A percentile compares a stretch with the other conserved stretches of the same genome.
Evolutionary conservation across 1,140 invertebrate species (phyloP).

Genomic region (Atta cephalotes): DNA sequence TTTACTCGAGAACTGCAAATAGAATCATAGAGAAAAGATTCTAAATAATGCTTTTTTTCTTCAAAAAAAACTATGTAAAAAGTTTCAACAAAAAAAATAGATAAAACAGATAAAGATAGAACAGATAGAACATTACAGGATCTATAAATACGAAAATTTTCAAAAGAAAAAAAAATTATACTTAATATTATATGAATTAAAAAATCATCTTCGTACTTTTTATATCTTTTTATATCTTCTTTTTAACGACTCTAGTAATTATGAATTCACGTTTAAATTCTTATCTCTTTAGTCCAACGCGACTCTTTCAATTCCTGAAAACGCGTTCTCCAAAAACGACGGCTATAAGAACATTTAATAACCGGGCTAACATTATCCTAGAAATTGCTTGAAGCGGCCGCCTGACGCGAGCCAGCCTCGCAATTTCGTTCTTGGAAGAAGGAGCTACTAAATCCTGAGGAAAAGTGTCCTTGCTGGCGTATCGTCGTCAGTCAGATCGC

Average conservation of each 20-base stretch:
- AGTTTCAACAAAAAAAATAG: background rate
- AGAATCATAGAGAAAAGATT: background rate
- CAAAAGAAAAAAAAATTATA: no score
- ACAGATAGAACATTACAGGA: background rate
- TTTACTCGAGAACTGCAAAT: slow-evolving; percentile 33
- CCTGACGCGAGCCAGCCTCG: slow-evolving; percentile 36
- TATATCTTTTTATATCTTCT: background rate
- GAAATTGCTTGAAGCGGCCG: slow-evolving; percentile 46
- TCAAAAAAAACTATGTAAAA: background rate
- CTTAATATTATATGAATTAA: background rate
- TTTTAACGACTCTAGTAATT: background rate
- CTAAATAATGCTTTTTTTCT: background rate
- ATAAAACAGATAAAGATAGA: background rate
- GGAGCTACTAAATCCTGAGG: slow-evolving; percentile 46
- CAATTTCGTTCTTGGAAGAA: slow-evolving; percentile 48
- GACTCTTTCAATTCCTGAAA: slow-evolving; percentile 7
- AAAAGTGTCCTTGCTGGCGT: slow-evolving; percentile 48
- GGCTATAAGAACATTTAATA: slow-evolving; percentile 53
- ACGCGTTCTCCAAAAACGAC: background rate
- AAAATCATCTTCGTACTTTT: background rate
- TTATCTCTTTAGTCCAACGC: background rate
- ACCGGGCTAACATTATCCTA: slow-evolving; percentile 48
- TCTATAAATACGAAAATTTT: background rate
- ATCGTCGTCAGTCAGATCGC: slow-evolving; percentile 59
- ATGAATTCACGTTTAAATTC: background rate